phyloP scores from a whole-genome alignment of 2,797 vertebrate species.

The Sebastolobus alascanus region DNA sequence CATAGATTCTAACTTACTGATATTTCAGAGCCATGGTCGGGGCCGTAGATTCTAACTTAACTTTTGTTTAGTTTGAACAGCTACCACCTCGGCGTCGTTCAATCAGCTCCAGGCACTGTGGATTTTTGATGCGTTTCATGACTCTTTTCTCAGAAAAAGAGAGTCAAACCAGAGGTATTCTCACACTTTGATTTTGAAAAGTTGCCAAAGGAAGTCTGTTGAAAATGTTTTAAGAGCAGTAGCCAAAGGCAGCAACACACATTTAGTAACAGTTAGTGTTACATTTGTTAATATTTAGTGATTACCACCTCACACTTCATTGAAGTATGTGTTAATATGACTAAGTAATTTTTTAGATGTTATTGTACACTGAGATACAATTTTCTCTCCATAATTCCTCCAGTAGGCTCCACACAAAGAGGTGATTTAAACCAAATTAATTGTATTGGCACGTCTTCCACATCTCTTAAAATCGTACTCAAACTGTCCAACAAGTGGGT shows the following conservation, averaged over 20 bases:
- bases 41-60: no score
- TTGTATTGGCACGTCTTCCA: neutral
- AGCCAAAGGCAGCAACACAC: neutral
- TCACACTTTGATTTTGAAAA: conserved; percentile 7
- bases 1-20: no score
- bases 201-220: conserved; percentile 3
- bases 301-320: neutral
- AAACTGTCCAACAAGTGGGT: neutral
- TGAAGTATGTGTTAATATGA: neutral
- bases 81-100: no score
- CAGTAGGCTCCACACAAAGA: no score
- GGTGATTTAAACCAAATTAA: neutral
- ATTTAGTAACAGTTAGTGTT: neutral
- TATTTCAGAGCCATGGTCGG: no score
- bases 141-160: no score
- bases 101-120: no score
- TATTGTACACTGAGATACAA: neutral
- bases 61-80: no score
- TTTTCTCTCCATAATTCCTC: neutral
- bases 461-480: neutral
- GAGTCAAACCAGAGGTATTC: neutral
- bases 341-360: neutral
- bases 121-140: no score
- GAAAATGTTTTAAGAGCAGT: neutral
- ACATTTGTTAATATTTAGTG: neutral